Percentiles rank a stretch among this genome's conserved stretches.
Evolutionary conservation across 2,113 vertebrate species (phyloP).

Genomic region (Ploceus nigricollis): DNA sequence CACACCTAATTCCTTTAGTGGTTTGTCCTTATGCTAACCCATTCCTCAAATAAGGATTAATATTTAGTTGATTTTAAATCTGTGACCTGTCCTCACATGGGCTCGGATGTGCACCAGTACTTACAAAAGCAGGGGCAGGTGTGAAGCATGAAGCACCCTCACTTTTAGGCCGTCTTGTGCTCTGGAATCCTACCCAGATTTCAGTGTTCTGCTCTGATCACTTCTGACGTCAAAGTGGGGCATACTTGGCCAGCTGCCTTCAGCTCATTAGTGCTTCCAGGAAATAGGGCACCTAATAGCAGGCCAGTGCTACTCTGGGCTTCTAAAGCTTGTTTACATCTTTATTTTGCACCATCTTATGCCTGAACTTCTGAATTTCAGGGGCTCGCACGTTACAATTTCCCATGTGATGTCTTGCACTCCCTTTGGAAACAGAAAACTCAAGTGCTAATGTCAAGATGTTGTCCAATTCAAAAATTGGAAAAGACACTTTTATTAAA

Average conservation of each 20-base stretch:
- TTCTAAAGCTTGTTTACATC: slow-evolving; percentile 9
- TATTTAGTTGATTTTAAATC: neutral
- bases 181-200: slow-evolving; percentile 6
- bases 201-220: neutral
- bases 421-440: neutral
- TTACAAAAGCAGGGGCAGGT: neutral
- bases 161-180: neutral
- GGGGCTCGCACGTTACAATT: neutral
- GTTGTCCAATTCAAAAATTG: neutral
- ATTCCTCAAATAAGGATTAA: neutral
- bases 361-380: neutral
- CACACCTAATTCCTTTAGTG: neutral
- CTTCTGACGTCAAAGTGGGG: neutral
- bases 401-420: neutral
- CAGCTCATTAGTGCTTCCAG: slow-evolving; percentile 44
- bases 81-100: neutral
- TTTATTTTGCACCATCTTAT: neutral
- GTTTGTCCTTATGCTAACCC: neutral
- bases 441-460: neutral
- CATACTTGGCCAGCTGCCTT: slow-evolving; percentile 34
- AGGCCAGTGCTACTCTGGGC: neutral
- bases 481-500: neutral
- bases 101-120: neutral
- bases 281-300: slow-evolving; percentile 6
- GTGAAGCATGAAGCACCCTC: neutral